Evolutionary conservation across 2,113 vertebrate species (phyloP).

Genomic region (Oryzias celebensis): DNA sequence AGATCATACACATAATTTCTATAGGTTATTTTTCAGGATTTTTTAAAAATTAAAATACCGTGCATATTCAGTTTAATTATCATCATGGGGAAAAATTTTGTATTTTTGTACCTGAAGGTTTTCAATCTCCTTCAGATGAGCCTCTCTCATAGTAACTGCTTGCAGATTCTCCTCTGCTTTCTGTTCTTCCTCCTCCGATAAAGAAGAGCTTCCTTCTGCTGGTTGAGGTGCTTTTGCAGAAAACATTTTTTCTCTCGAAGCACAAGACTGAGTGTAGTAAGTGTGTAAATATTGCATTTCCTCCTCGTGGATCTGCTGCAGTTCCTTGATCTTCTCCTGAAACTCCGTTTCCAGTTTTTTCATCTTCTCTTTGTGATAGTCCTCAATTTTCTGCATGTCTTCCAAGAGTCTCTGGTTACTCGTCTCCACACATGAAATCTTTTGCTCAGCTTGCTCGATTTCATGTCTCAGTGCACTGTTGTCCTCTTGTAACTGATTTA

Average conservation of each 20-base stretch:
- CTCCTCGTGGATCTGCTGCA: conserved; percentile 84
- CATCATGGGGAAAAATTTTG: no score
- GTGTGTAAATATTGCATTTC: conserved; percentile 84
- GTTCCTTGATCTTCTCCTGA: conserved; percentile 84
- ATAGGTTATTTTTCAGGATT: no score
- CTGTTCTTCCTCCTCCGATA: conserved; percentile 53
- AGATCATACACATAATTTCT: no score
- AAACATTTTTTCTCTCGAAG: conserved; percentile 30
- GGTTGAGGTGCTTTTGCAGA: neutral
- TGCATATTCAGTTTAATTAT: no score
- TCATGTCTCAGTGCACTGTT: conserved; percentile 75
- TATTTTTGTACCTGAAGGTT: conserved; percentile 81
- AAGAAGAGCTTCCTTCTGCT: neutral
- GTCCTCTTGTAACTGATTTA: conserved; percentile 78
- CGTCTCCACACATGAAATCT: conserved; percentile 67
- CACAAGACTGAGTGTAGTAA: conserved; percentile 65
- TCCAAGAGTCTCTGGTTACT: conserved; percentile 74
- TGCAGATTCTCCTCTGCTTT: conserved; percentile 79
- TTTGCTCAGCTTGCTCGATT: conserved; percentile 77
- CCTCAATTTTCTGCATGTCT: conserved; percentile 78
- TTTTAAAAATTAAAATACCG: no score
- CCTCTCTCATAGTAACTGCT: conserved; percentile 48
- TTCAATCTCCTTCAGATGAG: conserved; percentile 85
- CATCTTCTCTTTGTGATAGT: conserved; percentile 78
- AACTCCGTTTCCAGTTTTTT: conserved; percentile 83